A percentile compares a stretch with the other conserved stretches of the same genome.
Conservation (phyloP, 2,888 invertebrate species). For the Galerucella calmariensis region DNA sequence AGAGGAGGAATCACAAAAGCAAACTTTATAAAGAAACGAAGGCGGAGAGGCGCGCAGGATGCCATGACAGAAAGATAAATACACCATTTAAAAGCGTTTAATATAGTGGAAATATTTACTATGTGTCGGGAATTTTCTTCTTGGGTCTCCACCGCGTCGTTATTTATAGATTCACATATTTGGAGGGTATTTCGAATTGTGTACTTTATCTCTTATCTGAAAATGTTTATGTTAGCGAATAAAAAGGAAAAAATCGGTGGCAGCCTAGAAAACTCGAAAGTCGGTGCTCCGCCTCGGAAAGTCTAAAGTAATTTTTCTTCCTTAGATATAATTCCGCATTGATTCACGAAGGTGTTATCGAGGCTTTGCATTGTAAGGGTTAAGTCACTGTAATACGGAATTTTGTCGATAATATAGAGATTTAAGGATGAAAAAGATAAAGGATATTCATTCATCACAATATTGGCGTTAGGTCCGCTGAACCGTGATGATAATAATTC, state of each 20-base stretch:
- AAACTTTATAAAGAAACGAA: slow-evolving; percentile 59
- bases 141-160: slow-evolving; percentile 44
- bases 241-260: slow-evolving; percentile 13
- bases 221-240: slow-evolving; percentile 30
- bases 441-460: slow-evolving; percentile 9
- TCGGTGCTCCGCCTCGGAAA: slow-evolving; percentile 15
- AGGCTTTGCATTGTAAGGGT: slow-evolving; percentile 5
- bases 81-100: slow-evolving; percentile 56
- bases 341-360: slow-evolving; percentile 14
- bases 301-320: slow-evolving; percentile 17
- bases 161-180: slow-evolving; percentile 52
- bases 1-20: slow-evolving; percentile 60
- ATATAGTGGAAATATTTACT: slow-evolving; percentile 53
- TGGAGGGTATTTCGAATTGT: slow-evolving; percentile 34
- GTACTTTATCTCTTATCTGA: slow-evolving; percentile 30
- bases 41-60: slow-evolving; percentile 53
- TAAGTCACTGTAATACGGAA: slow-evolving; percentile 8
- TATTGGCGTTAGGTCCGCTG: background rate
- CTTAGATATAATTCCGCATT: slow-evolving; percentile 8
- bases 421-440: background rate
- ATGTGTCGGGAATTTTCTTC: slow-evolving; percentile 48
- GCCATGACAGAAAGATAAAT: slow-evolving; percentile 58
- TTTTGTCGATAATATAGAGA: slow-evolving; percentile 8
- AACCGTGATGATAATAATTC: background rate
- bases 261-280: slow-evolving; percentile 10